Conservation (phyloP, 1,140 invertebrate genomes). For the Lineus longissimus region DNA sequence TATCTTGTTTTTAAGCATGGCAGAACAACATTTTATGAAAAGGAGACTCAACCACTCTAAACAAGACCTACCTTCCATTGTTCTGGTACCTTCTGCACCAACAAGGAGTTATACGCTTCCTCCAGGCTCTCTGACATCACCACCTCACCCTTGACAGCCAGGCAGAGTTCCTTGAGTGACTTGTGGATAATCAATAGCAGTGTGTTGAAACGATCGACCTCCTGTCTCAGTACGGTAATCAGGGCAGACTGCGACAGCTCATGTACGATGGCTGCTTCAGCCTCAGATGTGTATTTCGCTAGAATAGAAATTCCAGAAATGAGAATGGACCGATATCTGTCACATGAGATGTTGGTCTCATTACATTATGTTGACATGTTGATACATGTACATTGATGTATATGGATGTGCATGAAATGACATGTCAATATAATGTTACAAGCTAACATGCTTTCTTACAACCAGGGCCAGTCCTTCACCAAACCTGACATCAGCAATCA, state of each 20-base stretch:
- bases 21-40: background rate
- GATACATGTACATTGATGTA: no score
- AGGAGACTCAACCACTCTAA: no score
- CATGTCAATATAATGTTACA: no score
- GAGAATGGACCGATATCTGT: no score
- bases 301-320: background rate
- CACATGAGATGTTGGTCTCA: no score
- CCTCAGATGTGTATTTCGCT: background rate
- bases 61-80: slow-evolving; percentile 49
- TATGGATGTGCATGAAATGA: no score
- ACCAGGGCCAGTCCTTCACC: no score
- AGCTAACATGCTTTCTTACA: no score
- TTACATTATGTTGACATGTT: no score
- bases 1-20: background rate
- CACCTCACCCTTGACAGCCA: slow-evolving; percentile 76
- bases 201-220: slow-evolving; percentile 78
- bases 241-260: slow-evolving; percentile 52
- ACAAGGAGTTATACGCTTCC: slow-evolving; percentile 70
- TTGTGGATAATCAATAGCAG: slow-evolving; percentile 66
- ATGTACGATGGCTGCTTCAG: background rate
- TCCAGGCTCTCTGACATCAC: slow-evolving; percentile 83
- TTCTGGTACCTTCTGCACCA: slow-evolving; percentile 65
- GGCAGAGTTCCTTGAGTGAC: slow-evolving; percentile 68
- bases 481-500: no score
- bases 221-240: slow-evolving; percentile 78